These are phyloP conservation scores for Phasia obesa DNA, from an alignment of 2,888 invertebrate species.

Conservation along the genomic window DNA sequence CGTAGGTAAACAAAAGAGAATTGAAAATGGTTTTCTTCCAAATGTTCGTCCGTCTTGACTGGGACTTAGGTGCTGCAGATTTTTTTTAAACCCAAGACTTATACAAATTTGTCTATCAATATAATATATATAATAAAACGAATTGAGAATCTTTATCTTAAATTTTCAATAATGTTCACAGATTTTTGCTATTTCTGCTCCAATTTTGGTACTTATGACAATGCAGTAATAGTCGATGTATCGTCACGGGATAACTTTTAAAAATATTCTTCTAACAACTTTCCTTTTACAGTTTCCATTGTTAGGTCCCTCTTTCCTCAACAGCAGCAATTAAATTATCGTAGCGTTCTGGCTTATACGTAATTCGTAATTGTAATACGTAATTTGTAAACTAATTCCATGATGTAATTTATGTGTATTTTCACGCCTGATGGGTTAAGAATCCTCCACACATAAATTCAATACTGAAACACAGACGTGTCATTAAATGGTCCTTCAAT, in stretches of 20 bases:
- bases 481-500: background rate
- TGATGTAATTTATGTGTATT: slow-evolving; percentile 25
- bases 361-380: slow-evolving; percentile 8
- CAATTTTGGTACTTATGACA: slow-evolving; percentile 2
- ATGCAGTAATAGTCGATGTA: background rate
- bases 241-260: slow-evolving; percentile 1
- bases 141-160: slow-evolving; percentile 19
- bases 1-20: no score
- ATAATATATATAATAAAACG: no score
- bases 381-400: slow-evolving; percentile 13
- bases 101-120: no score
- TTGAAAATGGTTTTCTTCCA: no score
- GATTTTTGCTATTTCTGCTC: slow-evolving; percentile 6
- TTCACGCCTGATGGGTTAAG: slow-evolving; percentile 19
- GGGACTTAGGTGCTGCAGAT: no score
- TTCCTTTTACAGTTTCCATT: slow-evolving; percentile 1
- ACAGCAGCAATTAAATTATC: slow-evolving; percentile 6
- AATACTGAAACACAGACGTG: slow-evolving; percentile 1
- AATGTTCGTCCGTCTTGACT: no score
- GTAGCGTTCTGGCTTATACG: background rate
- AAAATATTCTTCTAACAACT: slow-evolving; percentile 10
- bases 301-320: background rate
- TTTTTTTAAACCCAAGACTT: no score
- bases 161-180: background rate
- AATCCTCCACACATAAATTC: no score